Conservation (phyloP, 1,140 invertebrate genomes). For the Microplitis demolitor region DNA sequence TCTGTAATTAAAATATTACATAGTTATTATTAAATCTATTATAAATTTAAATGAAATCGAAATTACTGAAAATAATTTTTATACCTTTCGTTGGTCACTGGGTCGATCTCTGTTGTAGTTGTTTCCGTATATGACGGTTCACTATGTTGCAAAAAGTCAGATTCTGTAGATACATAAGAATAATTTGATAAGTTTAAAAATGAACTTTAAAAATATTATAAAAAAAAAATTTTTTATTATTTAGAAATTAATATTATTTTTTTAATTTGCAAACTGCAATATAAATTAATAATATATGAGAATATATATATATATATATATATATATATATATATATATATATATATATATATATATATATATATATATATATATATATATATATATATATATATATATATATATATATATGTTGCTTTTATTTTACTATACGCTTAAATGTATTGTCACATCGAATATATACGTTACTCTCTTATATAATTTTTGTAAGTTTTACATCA, state of each 20-base stretch:
- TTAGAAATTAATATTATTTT: neutral
- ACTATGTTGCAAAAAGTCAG: constrained; percentile 67
- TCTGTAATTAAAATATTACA: constrained; percentile 40
- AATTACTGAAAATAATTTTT: neutral
- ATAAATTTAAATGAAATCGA: neutral
- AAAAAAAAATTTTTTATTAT: neutral
- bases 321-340: too few relatives aligned
- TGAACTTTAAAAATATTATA: neutral
- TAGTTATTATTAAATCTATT: neutral
- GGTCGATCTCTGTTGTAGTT: constrained; percentile 62
- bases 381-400: too few relatives aligned
- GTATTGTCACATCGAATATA: constrained; percentile 42
- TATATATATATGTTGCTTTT: constrained; percentile 20
- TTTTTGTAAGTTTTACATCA: constrained; percentile 49
- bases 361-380: too few relatives aligned
- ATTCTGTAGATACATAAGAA: constrained; percentile 53
- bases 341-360: too few relatives aligned
- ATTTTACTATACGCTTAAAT: constrained; percentile 30
- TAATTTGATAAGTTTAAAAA: constrained; percentile 15
- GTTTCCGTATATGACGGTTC: constrained; percentile 64
- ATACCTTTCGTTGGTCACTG: constrained; percentile 64
- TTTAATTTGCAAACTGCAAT: too few relatives aligned
- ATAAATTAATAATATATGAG: too few relatives aligned
- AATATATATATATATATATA: too few relatives aligned
- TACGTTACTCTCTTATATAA: constrained; percentile 26